A percentile compares a stretch with the other conserved stretches of the same genome.
These are phyloP conservation scores for Ginglymostoma cirratum DNA, from an alignment of 2,113 vertebrate species.

Conservation along the genomic window DNA sequence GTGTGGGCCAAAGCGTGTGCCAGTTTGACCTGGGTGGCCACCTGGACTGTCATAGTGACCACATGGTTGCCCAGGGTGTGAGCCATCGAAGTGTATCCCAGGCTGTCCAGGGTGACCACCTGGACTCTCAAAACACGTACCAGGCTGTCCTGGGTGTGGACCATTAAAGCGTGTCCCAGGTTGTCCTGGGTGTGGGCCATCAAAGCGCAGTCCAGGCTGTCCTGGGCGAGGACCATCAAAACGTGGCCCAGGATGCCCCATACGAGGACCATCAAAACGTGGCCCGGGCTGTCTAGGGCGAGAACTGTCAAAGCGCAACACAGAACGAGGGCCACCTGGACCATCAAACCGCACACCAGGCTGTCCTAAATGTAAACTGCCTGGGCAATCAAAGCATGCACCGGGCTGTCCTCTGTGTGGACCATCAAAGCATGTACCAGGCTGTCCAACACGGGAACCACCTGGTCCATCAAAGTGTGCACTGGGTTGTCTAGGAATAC, in stretches of 20 bases:
- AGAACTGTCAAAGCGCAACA: background rate
- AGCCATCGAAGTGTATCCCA: constrained; percentile 49
- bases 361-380: background rate
- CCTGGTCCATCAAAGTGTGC: background rate
- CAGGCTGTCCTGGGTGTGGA: constrained; percentile 16
- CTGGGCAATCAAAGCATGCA: constrained; percentile 62
- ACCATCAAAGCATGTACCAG: constrained; percentile 63
- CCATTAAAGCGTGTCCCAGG: background rate
- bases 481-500: background rate
- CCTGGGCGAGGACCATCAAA: constrained; percentile 46
- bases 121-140: background rate
- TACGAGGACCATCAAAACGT: constrained; percentile 59
- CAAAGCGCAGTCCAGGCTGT: constrained; percentile 41
- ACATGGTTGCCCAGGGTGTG: constrained; percentile 5
- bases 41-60: constrained; percentile 16
- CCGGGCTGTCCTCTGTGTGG: constrained; percentile 65
- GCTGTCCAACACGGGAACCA: constrained; percentile 44
- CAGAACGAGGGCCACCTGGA: background rate
- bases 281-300: constrained; percentile 56
- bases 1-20: constrained; percentile 45
- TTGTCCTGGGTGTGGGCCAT: background rate
- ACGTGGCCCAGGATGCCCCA: background rate
- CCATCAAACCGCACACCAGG: constrained; percentile 42
- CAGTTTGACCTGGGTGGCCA: background rate
- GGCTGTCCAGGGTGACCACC: background rate